These are phyloP conservation scores for Callospermophilus lateralis DNA, from an alignment of 2,113 vertebrate species.

Conservation along the genomic window DNA sequence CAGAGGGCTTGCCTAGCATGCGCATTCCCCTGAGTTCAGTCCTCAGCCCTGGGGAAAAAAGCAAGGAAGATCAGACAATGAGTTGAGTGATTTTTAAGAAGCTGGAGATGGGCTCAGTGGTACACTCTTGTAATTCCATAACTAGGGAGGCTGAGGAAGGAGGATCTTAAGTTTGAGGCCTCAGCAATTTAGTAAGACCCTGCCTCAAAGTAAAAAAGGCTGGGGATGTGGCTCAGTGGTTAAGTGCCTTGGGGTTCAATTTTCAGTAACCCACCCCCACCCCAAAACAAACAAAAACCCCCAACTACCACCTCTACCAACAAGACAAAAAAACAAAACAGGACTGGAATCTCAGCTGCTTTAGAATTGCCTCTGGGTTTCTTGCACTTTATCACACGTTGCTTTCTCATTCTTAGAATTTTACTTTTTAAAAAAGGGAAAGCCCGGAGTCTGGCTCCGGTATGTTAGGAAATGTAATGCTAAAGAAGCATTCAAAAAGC, in stretches of 20 bases:
- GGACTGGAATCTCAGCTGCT: neutral
- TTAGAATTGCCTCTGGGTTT: neutral
- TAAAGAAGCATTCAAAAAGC: neutral
- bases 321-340: neutral
- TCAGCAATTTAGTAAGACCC: neutral
- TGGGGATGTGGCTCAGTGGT: too few relatives aligned
- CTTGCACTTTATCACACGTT: neutral
- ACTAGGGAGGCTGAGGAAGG: neutral
- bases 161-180: neutral
- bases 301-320: too few relatives aligned
- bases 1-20: too few relatives aligned
- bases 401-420: neutral
- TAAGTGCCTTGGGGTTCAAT: too few relatives aligned
- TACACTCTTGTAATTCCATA: neutral
- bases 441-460: neutral
- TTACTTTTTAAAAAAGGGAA: neutral
- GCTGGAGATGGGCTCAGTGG: neutral
- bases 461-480: neutral
- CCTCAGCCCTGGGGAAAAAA: too few relatives aligned
- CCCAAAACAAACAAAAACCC: too few relatives aligned
- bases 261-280: too few relatives aligned
- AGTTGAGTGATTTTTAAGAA: neutral
- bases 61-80: neutral
- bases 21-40: too few relatives aligned
- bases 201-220: neutral